These are phyloP conservation scores for Pampusana beccarii DNA, from an alignment of 2,113 vertebrate species.

Conservation along the genomic window DNA sequence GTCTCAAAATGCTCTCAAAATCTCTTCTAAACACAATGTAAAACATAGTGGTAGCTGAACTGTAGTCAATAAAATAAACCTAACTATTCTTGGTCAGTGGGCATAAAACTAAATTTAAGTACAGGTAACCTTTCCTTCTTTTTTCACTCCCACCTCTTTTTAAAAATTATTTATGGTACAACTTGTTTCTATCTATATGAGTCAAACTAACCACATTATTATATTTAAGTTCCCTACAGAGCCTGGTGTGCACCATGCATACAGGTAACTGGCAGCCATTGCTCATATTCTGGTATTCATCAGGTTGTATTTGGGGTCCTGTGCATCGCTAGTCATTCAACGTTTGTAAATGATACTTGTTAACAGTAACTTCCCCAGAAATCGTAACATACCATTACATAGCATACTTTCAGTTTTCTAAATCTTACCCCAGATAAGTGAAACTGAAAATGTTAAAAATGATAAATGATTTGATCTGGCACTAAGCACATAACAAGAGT, in stretches of 20 bases:
- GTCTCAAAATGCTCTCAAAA: neutral
- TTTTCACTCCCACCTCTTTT: neutral
- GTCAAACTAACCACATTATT: neutral
- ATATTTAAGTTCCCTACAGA: neutral
- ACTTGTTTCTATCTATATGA: neutral
- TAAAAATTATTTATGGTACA: neutral
- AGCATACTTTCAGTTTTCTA: neutral
- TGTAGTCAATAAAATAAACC: neutral
- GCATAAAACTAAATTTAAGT: neutral
- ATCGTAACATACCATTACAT: neutral
- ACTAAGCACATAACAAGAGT: neutral
- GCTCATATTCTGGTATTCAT: neutral
- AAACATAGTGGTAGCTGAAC: neutral
- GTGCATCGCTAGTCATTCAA: neutral
- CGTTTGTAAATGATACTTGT: neutral
- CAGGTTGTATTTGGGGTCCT: neutral
- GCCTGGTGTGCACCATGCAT: neutral
- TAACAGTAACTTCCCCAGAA: neutral
- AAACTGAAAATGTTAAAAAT: neutral
- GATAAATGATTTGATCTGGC: neutral
- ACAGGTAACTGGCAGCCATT: neutral
- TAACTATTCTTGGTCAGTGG: neutral
- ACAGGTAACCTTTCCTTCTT: neutral
- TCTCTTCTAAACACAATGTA: neutral
- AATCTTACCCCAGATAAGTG: neutral